Percentiles rank a stretch among this genome's conserved stretches.
Conservation (phyloP, 2,113 vertebrate genomes). For the Eublepharis macularius region DNA sequence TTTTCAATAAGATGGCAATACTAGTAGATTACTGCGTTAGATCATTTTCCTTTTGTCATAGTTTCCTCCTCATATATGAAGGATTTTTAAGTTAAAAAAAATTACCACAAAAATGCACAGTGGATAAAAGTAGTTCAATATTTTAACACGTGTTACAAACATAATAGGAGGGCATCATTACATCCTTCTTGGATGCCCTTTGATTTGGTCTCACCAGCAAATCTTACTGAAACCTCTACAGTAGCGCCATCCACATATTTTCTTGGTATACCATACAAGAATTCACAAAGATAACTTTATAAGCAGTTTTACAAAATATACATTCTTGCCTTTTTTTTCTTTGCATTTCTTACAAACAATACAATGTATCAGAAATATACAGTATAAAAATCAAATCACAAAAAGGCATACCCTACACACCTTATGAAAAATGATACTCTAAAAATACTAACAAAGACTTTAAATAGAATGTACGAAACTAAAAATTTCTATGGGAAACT, state of each 20-base stretch:
- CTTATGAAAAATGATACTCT: constrained; percentile 72
- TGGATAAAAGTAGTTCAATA: constrained; percentile 37
- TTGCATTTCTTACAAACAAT: constrained; percentile 63
- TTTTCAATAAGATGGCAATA: constrained; percentile 37
- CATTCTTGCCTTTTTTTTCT: constrained; percentile 58
- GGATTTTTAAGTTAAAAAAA: constrained; percentile 43
- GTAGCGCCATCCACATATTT: constrained; percentile 23
- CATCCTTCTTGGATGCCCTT: constrained; percentile 7
- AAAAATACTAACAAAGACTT: constrained; percentile 39
- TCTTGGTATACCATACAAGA: constrained; percentile 38
- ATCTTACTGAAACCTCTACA: constrained; percentile 15
- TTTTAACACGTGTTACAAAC: constrained; percentile 20
- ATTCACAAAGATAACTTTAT: constrained; percentile 45
- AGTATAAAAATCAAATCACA: constrained; percentile 52
- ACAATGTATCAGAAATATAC: constrained; percentile 57
- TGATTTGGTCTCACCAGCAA: constrained; percentile 37
- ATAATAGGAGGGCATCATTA: constrained; percentile 5
- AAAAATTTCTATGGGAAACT: neutral
- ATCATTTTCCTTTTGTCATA: neutral
- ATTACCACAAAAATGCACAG: constrained; percentile 34
- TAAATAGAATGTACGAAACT: constrained; percentile 63
- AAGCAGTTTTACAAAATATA: constrained; percentile 71
- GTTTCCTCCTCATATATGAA: constrained; percentile 31
- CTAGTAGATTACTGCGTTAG: constrained; percentile 28
- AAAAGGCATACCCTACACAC: constrained; percentile 54